phyloP scores from a whole-genome alignment of 2,113 vertebrate species.

The Vidua chalybeata region DNA sequence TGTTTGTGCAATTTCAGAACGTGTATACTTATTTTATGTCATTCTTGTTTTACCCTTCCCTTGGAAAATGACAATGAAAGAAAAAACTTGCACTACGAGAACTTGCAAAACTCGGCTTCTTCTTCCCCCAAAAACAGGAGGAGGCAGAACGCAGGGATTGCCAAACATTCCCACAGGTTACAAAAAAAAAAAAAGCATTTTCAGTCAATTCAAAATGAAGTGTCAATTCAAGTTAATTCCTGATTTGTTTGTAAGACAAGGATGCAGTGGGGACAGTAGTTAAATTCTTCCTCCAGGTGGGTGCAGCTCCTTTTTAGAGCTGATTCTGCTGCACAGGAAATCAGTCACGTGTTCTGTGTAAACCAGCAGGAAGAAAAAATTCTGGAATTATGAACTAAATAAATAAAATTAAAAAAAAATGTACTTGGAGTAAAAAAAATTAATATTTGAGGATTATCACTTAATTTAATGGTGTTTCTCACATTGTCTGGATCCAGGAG shows the following conservation, averaged over 20 bases:
- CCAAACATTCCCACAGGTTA: background rate
- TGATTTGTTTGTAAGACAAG: rapidly evolving
- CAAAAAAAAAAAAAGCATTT: background rate
- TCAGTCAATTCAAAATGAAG: background rate
- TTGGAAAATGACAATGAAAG: background rate
- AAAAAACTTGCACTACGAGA: background rate
- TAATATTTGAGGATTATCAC: background rate
- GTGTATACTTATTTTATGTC: rapidly evolving
- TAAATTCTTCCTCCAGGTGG: background rate
- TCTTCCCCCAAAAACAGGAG: background rate
- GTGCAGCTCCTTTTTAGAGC: background rate
- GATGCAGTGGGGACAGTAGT: background rate
- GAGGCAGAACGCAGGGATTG: background rate
- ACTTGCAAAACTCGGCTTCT: too few species aligned
- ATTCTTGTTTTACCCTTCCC: background rate
- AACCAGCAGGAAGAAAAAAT: background rate
- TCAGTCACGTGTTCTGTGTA: background rate
- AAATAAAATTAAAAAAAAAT: background rate
- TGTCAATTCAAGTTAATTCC: background rate
- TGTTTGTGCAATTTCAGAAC: background rate
- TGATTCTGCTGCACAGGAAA: background rate
- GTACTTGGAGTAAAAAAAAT: background rate
- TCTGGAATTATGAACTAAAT: background rate
- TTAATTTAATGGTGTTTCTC: background rate
- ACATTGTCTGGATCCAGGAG: background rate